These are phyloP conservation scores for Clarias laeviceps DNA, from an alignment of 2,797 vertebrate species.

Conservation along the genomic window DNA sequence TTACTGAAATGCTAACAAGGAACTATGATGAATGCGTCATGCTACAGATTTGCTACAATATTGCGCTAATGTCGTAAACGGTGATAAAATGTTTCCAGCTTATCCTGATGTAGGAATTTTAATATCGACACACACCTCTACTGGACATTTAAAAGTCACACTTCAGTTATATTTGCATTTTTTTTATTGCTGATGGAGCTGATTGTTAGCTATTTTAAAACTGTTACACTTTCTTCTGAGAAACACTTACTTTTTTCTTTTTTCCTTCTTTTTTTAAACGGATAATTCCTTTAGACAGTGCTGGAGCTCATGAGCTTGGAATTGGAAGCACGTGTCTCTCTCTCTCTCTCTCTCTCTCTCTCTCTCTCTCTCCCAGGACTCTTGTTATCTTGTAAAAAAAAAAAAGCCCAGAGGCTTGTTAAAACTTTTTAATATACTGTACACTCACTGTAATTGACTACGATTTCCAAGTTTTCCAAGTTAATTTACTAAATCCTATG, in stretches of 20 bases:
- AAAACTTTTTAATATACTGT: constrained; percentile 76
- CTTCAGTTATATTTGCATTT: background rate
- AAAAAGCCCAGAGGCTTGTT: constrained; percentile 67
- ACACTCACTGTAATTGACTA: constrained; percentile 77
- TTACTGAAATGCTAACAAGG: background rate
- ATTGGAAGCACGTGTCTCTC: constrained; percentile 64
- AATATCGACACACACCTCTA: background rate
- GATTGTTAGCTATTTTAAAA: background rate
- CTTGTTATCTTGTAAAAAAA: constrained; percentile 57
- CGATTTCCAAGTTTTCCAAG: constrained; percentile 72
- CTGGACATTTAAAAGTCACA: background rate
- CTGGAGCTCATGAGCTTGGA: constrained; percentile 45
- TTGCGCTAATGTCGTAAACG: background rate
- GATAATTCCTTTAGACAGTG: background rate
- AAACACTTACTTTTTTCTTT: background rate
- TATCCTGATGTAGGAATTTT: background rate
- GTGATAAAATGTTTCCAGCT: background rate
- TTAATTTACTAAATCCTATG: constrained; percentile 77
- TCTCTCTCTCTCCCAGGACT: constrained; percentile 37
- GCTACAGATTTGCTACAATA: background rate
- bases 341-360: constrained; percentile 12
- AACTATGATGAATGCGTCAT: background rate
- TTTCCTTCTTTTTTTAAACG: background rate
- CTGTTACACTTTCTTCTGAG: background rate
- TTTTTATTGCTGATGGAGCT: background rate